Conservation (phyloP, 1,140 invertebrate genomes). For the Halotydeus destructor region DNA sequence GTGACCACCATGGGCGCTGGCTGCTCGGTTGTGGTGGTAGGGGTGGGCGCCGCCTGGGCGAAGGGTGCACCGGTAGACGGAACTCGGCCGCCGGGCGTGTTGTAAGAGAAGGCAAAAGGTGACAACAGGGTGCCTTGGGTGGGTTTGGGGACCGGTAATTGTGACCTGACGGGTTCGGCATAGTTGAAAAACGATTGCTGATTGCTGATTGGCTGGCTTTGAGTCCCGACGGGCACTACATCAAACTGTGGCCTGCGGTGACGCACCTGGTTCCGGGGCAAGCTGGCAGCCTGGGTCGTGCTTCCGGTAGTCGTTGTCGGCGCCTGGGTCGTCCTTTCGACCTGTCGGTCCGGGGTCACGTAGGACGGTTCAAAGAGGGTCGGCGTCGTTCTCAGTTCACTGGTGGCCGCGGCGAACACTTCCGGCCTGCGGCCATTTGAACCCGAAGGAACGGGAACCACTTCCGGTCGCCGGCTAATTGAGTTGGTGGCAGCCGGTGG, state of each 20-base stretch:
- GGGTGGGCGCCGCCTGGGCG: neutral
- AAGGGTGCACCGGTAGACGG: neutral
- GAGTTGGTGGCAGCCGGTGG: neutral
- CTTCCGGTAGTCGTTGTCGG: neutral
- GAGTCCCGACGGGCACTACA: neutral
- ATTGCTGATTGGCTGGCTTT: neutral
- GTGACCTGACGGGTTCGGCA: neutral
- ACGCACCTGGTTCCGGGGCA: constrained; percentile 6
- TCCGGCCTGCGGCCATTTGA: neutral
- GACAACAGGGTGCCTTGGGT: constrained; percentile 2
- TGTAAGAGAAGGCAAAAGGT: constrained; percentile 13
- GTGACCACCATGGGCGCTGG: neutral
- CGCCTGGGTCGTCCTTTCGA: neutral
- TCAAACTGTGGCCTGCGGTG: constrained; percentile 13
- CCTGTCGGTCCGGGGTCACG: constrained; percentile 7
- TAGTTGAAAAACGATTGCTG: neutral
- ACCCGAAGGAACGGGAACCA: neutral
- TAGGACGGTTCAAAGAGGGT: constrained; percentile 10
- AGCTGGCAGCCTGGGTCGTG: neutral
- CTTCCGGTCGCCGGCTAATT: neutral
- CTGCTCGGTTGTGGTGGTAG: constrained; percentile 3
- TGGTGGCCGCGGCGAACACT: neutral
- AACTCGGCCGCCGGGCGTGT: constrained; percentile 7
- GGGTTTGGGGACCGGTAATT: neutral
- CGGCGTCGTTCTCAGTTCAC: neutral